These are phyloP conservation scores for Choristoneura rosaceana DNA, from an alignment of 2,888 invertebrate species.

Conservation along the genomic window DNA sequence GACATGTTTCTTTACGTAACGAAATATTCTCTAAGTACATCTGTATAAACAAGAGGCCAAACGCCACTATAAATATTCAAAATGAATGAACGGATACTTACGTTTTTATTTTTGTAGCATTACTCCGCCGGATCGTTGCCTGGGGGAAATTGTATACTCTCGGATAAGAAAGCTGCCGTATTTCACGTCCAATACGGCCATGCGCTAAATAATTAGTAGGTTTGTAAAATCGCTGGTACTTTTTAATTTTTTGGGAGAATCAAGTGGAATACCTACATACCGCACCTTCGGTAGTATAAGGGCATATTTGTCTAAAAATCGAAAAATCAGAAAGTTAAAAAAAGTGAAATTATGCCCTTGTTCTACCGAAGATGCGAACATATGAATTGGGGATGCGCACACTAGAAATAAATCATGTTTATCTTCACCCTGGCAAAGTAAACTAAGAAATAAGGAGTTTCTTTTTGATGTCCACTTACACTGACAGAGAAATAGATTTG, in stretches of 20 bases:
- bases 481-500: too few relatives aligned
- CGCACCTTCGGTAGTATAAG: too few relatives aligned
- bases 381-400: not conserved
- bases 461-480: too few relatives aligned
- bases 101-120: not conserved
- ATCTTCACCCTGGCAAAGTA: too few relatives aligned
- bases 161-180: not conserved
- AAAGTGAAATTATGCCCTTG: too few relatives aligned
- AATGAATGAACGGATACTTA: conserved; percentile 5
- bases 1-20: not conserved
- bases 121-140: conserved; percentile 6
- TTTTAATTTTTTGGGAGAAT: not conserved
- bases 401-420: not conserved
- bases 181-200: not conserved
- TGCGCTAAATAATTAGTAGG: not conserved
- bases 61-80: conserved; percentile 10
- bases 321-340: too few relatives aligned
- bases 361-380: too few relatives aligned
- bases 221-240: not conserved
- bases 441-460: too few relatives aligned
- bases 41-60: conserved; percentile 1
- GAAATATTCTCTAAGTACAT: not conserved
- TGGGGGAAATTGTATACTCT: not conserved
- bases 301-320: too few relatives aligned
- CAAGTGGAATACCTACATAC: not conserved